Percentiles rank a stretch among this genome's conserved stretches.
These are phyloP conservation scores for Tylochromis polylepis DNA, from an alignment of 2,113 vertebrate genomes.

Conservation along the genomic window DNA sequence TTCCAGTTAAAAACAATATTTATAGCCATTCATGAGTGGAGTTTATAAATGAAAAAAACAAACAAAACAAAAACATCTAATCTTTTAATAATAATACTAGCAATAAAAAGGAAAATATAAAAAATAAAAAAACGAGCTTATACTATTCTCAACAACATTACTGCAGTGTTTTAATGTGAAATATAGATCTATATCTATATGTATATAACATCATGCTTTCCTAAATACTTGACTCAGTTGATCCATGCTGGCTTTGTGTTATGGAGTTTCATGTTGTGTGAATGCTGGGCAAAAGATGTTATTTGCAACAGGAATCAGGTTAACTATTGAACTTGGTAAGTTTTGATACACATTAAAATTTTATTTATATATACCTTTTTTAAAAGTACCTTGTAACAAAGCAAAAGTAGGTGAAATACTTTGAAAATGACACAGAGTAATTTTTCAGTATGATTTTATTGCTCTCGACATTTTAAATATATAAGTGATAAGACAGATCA, in stretches of 20 bases:
- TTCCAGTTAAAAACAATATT: rapidly evolving
- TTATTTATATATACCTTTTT: neutral
- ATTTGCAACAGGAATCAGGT: neutral
- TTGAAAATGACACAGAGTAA: rapidly evolving
- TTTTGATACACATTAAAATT: neutral
- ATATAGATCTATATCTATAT: too few species aligned
- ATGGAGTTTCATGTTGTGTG: too few species aligned
- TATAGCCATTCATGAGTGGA: rapidly evolving
- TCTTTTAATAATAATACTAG: rapidly evolving
- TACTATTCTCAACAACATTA: neutral
- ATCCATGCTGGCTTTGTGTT: too few species aligned
- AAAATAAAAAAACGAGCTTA: neutral
- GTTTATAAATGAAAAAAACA: rapidly evolving
- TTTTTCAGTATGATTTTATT: rapidly evolving
- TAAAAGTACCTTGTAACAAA: rapidly evolving
- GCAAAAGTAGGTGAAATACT: neutral
- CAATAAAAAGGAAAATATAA: neutral
- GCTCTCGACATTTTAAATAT: too few species aligned
- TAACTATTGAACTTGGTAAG: neutral
- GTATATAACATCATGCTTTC: too few species aligned
- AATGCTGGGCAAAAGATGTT: too few species aligned
- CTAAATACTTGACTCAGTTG: too few species aligned
- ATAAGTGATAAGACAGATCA: neutral
- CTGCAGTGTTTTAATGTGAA: neutral
- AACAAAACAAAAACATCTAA: too few species aligned